Percentiles rank a stretch among this genome's conserved stretches.
Conservation (phyloP, 2,113 vertebrate species). For the Eulemur macaco region DNA sequence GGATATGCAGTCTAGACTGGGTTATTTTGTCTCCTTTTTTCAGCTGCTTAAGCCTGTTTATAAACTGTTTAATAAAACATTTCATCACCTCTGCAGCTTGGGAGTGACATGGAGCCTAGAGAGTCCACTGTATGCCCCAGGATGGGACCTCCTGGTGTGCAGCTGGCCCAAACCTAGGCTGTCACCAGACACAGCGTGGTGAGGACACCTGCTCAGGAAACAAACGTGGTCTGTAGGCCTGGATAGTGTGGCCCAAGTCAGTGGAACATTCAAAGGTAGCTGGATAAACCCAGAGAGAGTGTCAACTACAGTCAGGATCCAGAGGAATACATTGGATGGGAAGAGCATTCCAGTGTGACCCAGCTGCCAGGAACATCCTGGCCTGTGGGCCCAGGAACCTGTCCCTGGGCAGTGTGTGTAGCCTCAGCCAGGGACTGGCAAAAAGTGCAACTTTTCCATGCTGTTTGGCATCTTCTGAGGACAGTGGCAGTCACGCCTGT, state of each 20-base stretch:
- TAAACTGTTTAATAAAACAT: background rate
- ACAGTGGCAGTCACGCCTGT: background rate
- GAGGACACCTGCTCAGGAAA: background rate
- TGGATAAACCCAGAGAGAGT: background rate
- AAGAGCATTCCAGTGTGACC: background rate
- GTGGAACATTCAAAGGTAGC: too few relatives aligned
- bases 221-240: background rate
- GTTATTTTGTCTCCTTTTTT: background rate
- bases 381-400: background rate
- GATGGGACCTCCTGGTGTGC: too few relatives aligned
- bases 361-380: background rate
- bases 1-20: background rate
- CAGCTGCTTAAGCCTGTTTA: background rate
- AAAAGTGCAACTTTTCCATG: background rate
- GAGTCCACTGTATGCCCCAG: background rate
- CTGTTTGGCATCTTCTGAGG: background rate
- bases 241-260: background rate
- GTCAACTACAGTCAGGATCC: background rate
- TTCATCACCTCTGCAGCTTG: background rate
- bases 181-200: background rate
- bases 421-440: background rate
- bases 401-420: too few relatives aligned
- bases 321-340: background rate
- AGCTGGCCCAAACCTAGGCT: background rate
- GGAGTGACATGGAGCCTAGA: background rate